Percentiles rank a stretch among this genome's conserved stretches.
These are phyloP conservation scores for Sthenelais limicola DNA, from an alignment of 2,888 invertebrate species.

Conservation along the genomic window DNA sequence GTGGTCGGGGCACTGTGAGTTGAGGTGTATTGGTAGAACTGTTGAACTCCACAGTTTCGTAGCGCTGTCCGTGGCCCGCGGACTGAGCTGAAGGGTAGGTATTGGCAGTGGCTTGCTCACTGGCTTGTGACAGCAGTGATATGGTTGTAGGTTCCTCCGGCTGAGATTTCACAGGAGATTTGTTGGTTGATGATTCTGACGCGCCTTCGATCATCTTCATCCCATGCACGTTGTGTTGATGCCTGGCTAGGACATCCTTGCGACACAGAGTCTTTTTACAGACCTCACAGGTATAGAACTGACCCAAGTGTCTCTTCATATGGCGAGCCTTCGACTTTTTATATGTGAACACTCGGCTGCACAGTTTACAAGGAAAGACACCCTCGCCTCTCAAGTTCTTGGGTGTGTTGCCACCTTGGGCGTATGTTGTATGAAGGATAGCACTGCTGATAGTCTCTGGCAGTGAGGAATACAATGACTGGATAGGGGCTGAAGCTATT, in stretches of 20 bases:
- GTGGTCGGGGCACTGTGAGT: slow-evolving; percentile 28
- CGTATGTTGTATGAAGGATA: slow-evolving; percentile 27
- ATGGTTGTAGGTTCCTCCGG: neutral
- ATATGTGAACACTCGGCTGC: slow-evolving; percentile 27
- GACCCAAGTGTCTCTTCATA: slow-evolving; percentile 28
- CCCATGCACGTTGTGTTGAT: slow-evolving; percentile 30
- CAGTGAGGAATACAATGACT: slow-evolving; percentile 22
- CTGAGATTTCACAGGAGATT: slow-evolving; percentile 12
- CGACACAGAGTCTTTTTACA: slow-evolving; percentile 34
- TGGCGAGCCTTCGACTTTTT: slow-evolving; percentile 35
- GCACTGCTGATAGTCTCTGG: slow-evolving; percentile 33
- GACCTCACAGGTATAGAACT: slow-evolving; percentile 29
- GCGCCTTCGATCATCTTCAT: slow-evolving; percentile 7
- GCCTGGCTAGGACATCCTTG: slow-evolving; percentile 22
- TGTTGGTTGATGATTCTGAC: neutral
- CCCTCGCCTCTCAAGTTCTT: slow-evolving; percentile 33
- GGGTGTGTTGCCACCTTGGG: slow-evolving; percentile 30
- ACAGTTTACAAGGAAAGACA: slow-evolving; percentile 30
- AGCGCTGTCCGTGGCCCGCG: slow-evolving; percentile 13
- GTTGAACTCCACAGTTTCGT: slow-evolving; percentile 35
- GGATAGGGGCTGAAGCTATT: slow-evolving; percentile 4
- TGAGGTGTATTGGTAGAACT: slow-evolving; percentile 6
- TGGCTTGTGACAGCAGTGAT: slow-evolving; percentile 17
- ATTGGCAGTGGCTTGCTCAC: neutral
- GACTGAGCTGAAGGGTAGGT: slow-evolving; percentile 15